Evolutionary conservation across 2,113 vertebrate genomes (phyloP).

Genomic region (Maylandia zebra): DNA sequence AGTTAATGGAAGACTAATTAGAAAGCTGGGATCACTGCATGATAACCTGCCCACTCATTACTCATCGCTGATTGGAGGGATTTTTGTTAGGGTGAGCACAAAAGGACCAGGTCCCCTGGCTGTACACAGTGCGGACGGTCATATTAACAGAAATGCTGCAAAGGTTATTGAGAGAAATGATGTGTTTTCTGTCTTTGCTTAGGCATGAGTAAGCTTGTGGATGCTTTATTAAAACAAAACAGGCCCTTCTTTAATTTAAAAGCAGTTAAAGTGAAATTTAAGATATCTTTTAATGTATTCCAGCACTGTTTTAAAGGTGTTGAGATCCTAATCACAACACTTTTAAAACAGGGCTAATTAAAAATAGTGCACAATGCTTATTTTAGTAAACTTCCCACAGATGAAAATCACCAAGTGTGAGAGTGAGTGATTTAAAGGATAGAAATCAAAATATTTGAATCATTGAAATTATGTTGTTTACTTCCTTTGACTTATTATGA

Average conservation of each 20-base stretch:
- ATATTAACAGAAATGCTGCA: constrained; percentile 16
- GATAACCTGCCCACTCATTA: constrained; percentile 66
- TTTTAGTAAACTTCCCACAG: not conserved
- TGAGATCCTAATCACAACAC: not conserved
- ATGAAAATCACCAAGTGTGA: not conserved
- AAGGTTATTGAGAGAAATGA: not conserved
- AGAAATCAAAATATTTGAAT: not conserved
- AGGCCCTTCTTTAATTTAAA: not conserved
- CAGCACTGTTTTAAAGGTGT: not conserved
- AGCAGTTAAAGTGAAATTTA: not conserved
- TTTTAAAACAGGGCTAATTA: not conserved
- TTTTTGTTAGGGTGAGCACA: constrained; percentile 53
- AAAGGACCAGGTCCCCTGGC: constrained; percentile 38
- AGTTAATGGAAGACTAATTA: constrained; percentile 78
- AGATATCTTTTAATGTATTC: not conserved
- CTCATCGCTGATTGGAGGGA: constrained; percentile 71
- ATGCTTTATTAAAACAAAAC: not conserved
- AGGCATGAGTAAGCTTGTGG: not conserved
- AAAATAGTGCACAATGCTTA: not conserved
- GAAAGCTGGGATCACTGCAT: constrained; percentile 72
- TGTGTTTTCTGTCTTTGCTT: not conserved
- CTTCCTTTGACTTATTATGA: not conserved
- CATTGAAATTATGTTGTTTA: not conserved
- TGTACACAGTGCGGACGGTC: not conserved
- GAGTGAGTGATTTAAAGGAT: not conserved